Evolutionary conservation across 1,140 invertebrate species (phyloP).

Genomic region (Nymphalis io): DNA sequence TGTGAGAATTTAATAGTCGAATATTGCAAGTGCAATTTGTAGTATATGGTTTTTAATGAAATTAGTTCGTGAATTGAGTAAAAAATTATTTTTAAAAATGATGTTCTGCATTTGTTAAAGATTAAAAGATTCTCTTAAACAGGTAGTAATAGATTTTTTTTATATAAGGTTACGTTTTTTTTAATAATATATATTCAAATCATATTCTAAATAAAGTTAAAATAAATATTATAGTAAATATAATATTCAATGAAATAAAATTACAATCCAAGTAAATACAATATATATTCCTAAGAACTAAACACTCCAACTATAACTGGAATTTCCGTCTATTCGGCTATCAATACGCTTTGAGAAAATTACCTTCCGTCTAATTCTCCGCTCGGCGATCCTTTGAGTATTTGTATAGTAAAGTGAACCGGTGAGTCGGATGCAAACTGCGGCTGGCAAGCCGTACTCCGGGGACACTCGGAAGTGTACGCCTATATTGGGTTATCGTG

Average conservation of each 20-base stretch:
- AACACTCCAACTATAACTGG: conserved; percentile 18
- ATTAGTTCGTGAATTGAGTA: too few relatives aligned
- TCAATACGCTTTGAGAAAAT: conserved; percentile 37
- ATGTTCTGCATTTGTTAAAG: too few relatives aligned
- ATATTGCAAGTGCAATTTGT: too few relatives aligned
- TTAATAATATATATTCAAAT: too few relatives aligned
- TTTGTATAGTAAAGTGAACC: conserved; percentile 35
- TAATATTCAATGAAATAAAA: background rate
- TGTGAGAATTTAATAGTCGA: too few relatives aligned
- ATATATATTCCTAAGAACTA: background rate
- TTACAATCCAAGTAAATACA: background rate
- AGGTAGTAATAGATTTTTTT: too few relatives aligned
- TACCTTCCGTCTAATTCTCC: conserved; percentile 34
- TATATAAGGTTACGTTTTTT: too few relatives aligned
- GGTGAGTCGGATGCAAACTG: conserved; percentile 58
- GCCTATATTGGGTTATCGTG: conserved; percentile 60
- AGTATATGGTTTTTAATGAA: too few relatives aligned
- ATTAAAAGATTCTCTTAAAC: too few relatives aligned
- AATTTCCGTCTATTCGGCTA: conserved; percentile 25
- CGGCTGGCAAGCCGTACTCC: conserved; percentile 53
- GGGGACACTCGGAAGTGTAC: conserved; percentile 49
- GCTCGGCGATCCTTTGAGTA: conserved; percentile 43
- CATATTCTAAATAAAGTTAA: too few relatives aligned
- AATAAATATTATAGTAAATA: background rate
- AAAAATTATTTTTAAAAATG: too few relatives aligned